A percentile compares a stretch with the other conserved stretches of the same genome.
Conservation (phyloP, 2,888 invertebrate species). For the Mamestra brassicae region DNA sequence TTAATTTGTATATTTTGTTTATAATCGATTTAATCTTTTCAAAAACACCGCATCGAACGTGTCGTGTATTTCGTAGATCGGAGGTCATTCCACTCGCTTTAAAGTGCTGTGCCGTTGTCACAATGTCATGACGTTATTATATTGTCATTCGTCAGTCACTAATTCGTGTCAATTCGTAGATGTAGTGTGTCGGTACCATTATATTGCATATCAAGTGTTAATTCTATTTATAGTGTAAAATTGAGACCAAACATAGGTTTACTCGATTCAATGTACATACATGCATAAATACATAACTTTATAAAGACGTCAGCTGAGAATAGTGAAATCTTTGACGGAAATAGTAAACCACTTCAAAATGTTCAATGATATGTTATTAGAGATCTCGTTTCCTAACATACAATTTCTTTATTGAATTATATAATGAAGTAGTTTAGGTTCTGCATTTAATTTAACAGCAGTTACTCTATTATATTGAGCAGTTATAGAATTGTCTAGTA, state of each 20-base stretch:
- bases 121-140: conserved; percentile 72
- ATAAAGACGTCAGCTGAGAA: conserved; percentile 30
- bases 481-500: conserved; percentile 15
- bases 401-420: conserved; percentile 14
- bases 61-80: conserved; percentile 72
- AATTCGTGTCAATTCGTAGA: conserved; percentile 68
- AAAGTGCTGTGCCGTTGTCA: conserved; percentile 74
- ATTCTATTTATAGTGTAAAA: conserved; percentile 66
- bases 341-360: not conserved
- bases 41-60: conserved; percentile 70
- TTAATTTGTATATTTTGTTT: conserved; percentile 69
- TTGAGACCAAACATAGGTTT: conserved; percentile 71
- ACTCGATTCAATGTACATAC: conserved; percentile 60
- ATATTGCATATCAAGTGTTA: conserved; percentile 74
- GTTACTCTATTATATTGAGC: not conserved
- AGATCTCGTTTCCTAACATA: conserved; percentile 6
- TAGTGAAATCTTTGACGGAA: conserved; percentile 26
- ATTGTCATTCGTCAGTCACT: conserved; percentile 45
- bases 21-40: conserved; percentile 50
- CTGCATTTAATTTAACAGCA: not conserved
- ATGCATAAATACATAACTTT: conserved; percentile 43
- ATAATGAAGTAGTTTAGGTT: not conserved
- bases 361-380: conserved; percentile 8
- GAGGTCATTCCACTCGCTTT: conserved; percentile 84
- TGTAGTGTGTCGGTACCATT: conserved; percentile 68